Conservation (phyloP, 2,113 vertebrate genomes). For the Strigops habroptila region DNA sequence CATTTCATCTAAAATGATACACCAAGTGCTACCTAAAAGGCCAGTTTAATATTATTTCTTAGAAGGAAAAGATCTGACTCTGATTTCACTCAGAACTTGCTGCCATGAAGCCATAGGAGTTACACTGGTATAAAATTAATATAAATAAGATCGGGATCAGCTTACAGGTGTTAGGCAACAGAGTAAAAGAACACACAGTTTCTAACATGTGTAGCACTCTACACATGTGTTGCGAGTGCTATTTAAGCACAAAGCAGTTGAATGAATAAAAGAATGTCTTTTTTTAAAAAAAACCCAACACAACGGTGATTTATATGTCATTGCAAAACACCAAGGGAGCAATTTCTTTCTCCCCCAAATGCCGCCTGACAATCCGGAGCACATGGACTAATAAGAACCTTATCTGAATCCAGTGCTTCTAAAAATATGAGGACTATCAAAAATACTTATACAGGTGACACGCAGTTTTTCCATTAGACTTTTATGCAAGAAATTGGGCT, state of each 20-base stretch:
- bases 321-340: neutral
- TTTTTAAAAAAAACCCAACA: neutral
- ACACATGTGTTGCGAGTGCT: neutral
- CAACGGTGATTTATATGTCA: conserved; percentile 12
- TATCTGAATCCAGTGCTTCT: conserved; percentile 39
- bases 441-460: conserved; percentile 61
- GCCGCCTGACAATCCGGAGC: conserved; percentile 8
- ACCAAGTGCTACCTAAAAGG: conserved; percentile 51
- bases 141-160: conserved; percentile 7
- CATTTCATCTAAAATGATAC: conserved; percentile 51
- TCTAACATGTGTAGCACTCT: neutral
- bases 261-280: conserved; percentile 7
- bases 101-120: neutral
- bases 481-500: conserved; percentile 54
- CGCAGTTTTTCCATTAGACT: conserved; percentile 44
- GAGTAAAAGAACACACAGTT: neutral
- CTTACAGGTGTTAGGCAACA: neutral
- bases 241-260: neutral
- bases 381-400: conserved; percentile 21
- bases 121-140: neutral
- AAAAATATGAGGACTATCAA: conserved; percentile 43
- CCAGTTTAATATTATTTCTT: conserved; percentile 27
- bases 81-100: neutral
- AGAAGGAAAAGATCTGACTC: neutral
- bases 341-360: conserved; percentile 41